A percentile compares a stretch with the other conserved stretches of the same genome.
These are phyloP conservation scores for Anthopleura sola DNA, from an alignment of 64 coral and sea anemone genomes.

Conservation along the genomic window DNA sequence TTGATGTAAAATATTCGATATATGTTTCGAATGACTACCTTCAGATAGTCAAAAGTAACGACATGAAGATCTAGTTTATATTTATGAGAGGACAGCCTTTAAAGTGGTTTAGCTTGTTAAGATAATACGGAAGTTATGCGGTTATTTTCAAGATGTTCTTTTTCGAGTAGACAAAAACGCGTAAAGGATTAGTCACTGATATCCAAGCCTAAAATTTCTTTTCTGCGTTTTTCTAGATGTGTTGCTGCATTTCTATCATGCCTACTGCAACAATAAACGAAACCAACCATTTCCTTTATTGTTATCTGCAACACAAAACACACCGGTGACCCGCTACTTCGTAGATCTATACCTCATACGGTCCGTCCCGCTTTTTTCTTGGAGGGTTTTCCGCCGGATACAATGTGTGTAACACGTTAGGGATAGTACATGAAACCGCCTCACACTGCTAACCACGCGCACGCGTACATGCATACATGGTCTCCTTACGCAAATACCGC, in stretches of 20 bases:
- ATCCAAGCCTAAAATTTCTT: too few relatives aligned
- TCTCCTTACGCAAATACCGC: neutral
- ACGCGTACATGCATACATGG: neutral
- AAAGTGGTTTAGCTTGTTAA: neutral
- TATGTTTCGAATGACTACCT: too few relatives aligned
- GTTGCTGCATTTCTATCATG: neutral
- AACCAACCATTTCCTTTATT: neutral
- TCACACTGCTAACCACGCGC: neutral
- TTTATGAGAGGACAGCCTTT: too few relatives aligned
- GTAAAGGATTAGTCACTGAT: neutral
- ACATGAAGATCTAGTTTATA: too few relatives aligned
- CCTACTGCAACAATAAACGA: neutral
- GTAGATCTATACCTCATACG: neutral
- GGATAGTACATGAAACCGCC: neutral
- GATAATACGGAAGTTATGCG: neutral
- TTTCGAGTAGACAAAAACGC: neutral
- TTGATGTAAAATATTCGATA: too few relatives aligned
- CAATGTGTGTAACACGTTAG: neutral
- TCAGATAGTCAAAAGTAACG: too few relatives aligned
- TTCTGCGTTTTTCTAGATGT: neutral
- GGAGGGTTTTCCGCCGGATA: neutral
- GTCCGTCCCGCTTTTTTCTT: neutral
- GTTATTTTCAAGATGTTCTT: neutral
- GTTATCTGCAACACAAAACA: neutral
- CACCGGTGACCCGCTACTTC: neutral